Percentiles rank a stretch among this genome's conserved stretches.
Conservation (phyloP, 2,797 vertebrate genomes). For the Phyllotis vaccarum region DNA sequence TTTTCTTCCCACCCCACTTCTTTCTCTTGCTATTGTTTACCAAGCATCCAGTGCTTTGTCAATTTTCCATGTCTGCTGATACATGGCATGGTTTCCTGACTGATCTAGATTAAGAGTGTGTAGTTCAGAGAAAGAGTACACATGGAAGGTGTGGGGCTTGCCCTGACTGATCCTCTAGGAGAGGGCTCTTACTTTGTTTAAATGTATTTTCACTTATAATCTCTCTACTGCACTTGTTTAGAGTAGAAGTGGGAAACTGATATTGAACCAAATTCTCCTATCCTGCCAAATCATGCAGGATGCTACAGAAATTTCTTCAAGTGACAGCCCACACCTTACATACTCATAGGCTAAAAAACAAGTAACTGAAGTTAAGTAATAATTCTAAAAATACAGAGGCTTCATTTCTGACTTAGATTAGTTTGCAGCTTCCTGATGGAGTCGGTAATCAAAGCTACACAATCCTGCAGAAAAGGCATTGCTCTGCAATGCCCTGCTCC, state of each 20-base stretch:
- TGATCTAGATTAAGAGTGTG: not conserved
- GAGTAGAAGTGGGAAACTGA: constrained; percentile 45
- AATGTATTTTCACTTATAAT: constrained; percentile 47
- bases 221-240: constrained; percentile 42
- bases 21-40: not conserved
- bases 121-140: not conserved
- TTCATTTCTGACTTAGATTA: constrained; percentile 58
- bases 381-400: constrained; percentile 74
- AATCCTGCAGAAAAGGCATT: not conserved
- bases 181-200: not conserved
- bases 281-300: constrained; percentile 55
- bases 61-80: not conserved
- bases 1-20: not conserved
- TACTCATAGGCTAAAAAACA: constrained; percentile 67
- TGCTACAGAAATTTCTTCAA: constrained; percentile 52
- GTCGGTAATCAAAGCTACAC: not conserved
- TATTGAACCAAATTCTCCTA: constrained; percentile 46
- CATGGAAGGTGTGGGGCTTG: not conserved
- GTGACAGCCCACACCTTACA: constrained; percentile 73
- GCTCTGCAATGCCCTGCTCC: not conserved
- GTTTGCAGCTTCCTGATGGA: constrained; percentile 32
- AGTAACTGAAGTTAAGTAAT: constrained; percentile 70
- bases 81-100: not conserved
- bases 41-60: not conserved
- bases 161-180: not conserved